Evolutionary conservation across 37 sponge, comb jelly and placozoan species (phyloP).

Genomic region (Chondrosia reniformis): DNA sequence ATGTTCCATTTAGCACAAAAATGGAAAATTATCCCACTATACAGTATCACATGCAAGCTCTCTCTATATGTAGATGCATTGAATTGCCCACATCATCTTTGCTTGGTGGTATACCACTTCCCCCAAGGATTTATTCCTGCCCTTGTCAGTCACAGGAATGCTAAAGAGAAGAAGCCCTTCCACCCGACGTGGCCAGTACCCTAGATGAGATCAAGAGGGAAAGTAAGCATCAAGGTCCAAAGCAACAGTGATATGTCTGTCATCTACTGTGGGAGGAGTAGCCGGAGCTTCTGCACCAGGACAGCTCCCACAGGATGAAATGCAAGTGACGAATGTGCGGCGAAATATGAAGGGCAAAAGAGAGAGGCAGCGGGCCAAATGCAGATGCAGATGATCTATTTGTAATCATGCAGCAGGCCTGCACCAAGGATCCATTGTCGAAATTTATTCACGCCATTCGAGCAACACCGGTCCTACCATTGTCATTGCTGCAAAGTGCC

Average conservation of each 20-base stretch:
- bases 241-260: conserved; percentile 25
- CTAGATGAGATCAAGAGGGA: conserved; percentile 21
- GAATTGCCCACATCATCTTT: conserved; percentile 39
- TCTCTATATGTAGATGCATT: conserved; percentile 24
- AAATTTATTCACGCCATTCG: conserved; percentile 34
- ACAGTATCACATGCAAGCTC: too few relatives aligned
- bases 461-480: conserved; percentile 48
- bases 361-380: background rate
- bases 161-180: conserved; percentile 33
- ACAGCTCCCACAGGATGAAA: conserved; percentile 35
- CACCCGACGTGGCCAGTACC: conserved; percentile 54
- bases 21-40: too few relatives aligned
- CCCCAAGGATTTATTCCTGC: conserved; percentile 33
- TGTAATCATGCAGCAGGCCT: conserved; percentile 45
- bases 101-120: conserved; percentile 36
- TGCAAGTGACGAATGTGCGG: conserved; percentile 28
- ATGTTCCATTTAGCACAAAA: too few relatives aligned
- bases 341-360: background rate
- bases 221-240: conserved; percentile 26
- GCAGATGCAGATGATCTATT: conserved; percentile 33
- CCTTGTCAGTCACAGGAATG: conserved; percentile 36
- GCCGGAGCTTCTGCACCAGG: conserved; percentile 28
- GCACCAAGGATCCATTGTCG: conserved; percentile 25
- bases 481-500: conserved; percentile 33
- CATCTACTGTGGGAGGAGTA: conserved; percentile 23